Evolutionary conservation across 2,888 invertebrate species (phyloP), one percentile per base, ranked within the genome.

Genomic region (Polyommatus icarus): DNA sequence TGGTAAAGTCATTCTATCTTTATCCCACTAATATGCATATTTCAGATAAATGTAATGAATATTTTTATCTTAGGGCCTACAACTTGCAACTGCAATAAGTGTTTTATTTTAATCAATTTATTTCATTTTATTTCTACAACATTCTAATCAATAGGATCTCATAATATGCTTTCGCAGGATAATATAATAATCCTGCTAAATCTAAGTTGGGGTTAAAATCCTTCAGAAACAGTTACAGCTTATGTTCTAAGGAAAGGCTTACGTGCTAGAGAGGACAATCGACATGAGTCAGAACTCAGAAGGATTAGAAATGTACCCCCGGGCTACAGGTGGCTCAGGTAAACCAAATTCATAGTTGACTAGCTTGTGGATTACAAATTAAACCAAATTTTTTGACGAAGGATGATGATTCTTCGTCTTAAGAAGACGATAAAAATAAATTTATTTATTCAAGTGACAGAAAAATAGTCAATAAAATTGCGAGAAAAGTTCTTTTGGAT

Each of bases 281-380:
- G 29, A 18, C 12, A 15, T 67, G 29, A 67, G 29, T 67, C 67
- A 67, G 29, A 67, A 67, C 20, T 67, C 67, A 67, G 67, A 67
- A 67, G 15, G 67, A 67, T 67, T 67, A 67, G 3, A 29, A 67
- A 67, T 6, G 10, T 24, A 67, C 29, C 67, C 67, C 67, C 67
- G 67, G 67, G 67, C 15, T 67, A 67, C 67, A 67, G 67, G 67
- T 67, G 67, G 67, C 29, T 29, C 67, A 67, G 67, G 67, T 67
- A 67, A 15, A 61, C 61, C 29, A 67, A 67, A 32, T 32, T 67
- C 4, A 29, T 67, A 29, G 67, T 15, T 67, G 67, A 67, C 29
- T 67, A 29, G 15, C 29, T 67, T 67, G 32, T 18, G 67, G 67
- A 32, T 67, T 67, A 20, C 12, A 67, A 67, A 67, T 67, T 32